Evolutionary conservation across 2,797 vertebrate genomes (phyloP).

Genomic region (Kryptolebias ocellatus): DNA sequence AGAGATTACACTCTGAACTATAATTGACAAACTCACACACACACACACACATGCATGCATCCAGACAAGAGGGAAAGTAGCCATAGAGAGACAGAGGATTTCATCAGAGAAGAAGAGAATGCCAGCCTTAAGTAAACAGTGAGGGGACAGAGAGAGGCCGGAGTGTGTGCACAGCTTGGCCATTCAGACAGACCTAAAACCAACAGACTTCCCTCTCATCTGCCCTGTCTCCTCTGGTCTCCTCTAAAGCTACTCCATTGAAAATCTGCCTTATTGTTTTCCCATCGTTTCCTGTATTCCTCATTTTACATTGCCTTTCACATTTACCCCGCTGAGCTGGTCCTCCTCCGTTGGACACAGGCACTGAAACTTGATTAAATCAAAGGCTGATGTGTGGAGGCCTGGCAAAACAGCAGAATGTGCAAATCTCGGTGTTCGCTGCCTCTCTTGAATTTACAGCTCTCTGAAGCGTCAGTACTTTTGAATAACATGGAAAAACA

Average conservation of each 20-base stretch:
- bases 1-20: constrained; percentile 55
- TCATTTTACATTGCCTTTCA: constrained; percentile 52
- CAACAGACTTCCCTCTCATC: constrained; percentile 65
- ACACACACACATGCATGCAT: constrained; percentile 43
- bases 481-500: too few species aligned
- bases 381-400: constrained; percentile 5
- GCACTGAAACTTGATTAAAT: constrained; percentile 8
- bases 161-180: constrained; percentile 75
- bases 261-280: constrained; percentile 67
- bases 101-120: constrained; percentile 80
- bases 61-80: constrained; percentile 71
- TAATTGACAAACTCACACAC: constrained; percentile 59
- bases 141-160: constrained; percentile 71
- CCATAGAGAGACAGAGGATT: constrained; percentile 70
- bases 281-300: constrained; percentile 62
- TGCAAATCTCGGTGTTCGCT: constrained; percentile 27
- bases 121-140: constrained; percentile 77
- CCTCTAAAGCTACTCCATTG: constrained; percentile 55
- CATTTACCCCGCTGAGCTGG: constrained; percentile 38
- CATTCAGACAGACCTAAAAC: constrained; percentile 78
- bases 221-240: constrained; percentile 25
- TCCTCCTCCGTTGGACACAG: constrained; percentile 35
- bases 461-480: constrained; percentile 12
- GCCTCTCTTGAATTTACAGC: constrained; percentile 27
- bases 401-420: too few species aligned